Percentiles rank a stretch among this genome's conserved stretches.
Evolutionary conservation across 2,113 vertebrate species (phyloP).

Genomic region (Osmerus eperlanus): DNA sequence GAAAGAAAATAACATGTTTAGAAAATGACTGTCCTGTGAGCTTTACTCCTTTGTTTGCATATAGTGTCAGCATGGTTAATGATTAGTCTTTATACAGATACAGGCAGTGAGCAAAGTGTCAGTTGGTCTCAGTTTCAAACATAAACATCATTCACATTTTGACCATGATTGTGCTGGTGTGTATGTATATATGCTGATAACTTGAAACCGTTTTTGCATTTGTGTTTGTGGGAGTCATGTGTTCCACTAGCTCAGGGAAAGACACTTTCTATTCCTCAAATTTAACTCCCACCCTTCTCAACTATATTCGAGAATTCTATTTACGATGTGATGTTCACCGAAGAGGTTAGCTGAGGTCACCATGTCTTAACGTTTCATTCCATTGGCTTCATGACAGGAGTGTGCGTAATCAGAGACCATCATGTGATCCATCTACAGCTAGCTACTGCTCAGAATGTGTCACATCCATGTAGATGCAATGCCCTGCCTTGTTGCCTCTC

Average conservation of each 20-base stretch:
- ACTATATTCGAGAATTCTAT: conserved; percentile 17
- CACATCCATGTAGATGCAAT: background rate
- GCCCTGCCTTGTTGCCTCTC: no score
- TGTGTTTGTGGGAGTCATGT: background rate
- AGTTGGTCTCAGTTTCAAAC: background rate
- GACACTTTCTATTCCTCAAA: background rate
- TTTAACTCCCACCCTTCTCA: background rate
- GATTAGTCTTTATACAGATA: conserved; percentile 48
- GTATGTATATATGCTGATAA: no score
- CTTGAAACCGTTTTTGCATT: no score
- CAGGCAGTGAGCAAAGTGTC: conserved; percentile 40
- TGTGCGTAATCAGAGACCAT: conserved; percentile 35
- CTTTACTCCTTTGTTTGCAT: conserved; percentile 46
- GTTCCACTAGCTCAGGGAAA: background rate
- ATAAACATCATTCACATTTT: background rate
- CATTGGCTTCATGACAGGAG: background rate
- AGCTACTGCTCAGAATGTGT: conserved; percentile 35
- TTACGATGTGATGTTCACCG: background rate
- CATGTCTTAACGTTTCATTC: conserved; percentile 10
- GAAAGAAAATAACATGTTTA: background rate
- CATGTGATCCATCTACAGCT: conserved; percentile 29
- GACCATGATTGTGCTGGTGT: no score
- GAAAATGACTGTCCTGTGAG: conserved; percentile 21
- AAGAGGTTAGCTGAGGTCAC: conserved; percentile 9
- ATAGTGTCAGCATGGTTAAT: conserved; percentile 58